Base-by-base conservation (phyloP, 2,888 invertebrate species). In the Zeuzera pyrina region DNA sequence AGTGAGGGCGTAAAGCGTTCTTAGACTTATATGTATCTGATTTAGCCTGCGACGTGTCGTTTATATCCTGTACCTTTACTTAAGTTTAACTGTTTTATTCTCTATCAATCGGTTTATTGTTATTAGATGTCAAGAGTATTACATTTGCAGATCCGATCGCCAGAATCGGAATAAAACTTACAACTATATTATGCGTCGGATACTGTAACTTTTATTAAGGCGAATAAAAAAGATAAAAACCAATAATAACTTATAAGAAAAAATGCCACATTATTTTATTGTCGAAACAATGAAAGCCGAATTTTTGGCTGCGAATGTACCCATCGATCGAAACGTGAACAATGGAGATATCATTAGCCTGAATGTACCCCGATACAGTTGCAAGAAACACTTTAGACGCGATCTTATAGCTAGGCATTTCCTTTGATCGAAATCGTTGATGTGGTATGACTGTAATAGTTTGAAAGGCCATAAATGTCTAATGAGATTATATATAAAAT, bases 11-110 rank as follows among this genome's bases (percentile, higher is more conserved):
- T 73, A 64, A 70, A 70, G 63, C 59, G 63, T 55, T 53, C 64
- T 63, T 66, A 64, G 64, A 61, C 71, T 72, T 71, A 59, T 65
- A 76, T 76, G 76, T 73, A 78, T 78, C 78, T 69, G 76, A 77
- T 78, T 71, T 65, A 67, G 65, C 54, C 59, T 60, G 54, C 69
- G 74, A 70, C 14, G 21, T 24, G 22, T 68, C 69, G 65, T 70
- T 71, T 68, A 63, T 71, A 70, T 57, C 54, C n/a, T n/a, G n/a
- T 25, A 25, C 13, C 25, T 25, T 45, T 49, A 54, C 43, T 43
- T 52, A 57, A 69, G 71, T 71, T 53, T 54, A 62, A 69, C 67
- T 72, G 57, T 57, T 68, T 63, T 65, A 67, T 70, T 65, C n/a
- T n/a, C n/a, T n/a, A n/a, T n/a, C n/a, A n/a, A n/a, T 53, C 62